Percentiles rank a stretch among this genome's conserved stretches.
These are phyloP conservation scores for Ceryle rudis DNA, from an alignment of 2,797 vertebrate species.

Conservation along the genomic window DNA sequence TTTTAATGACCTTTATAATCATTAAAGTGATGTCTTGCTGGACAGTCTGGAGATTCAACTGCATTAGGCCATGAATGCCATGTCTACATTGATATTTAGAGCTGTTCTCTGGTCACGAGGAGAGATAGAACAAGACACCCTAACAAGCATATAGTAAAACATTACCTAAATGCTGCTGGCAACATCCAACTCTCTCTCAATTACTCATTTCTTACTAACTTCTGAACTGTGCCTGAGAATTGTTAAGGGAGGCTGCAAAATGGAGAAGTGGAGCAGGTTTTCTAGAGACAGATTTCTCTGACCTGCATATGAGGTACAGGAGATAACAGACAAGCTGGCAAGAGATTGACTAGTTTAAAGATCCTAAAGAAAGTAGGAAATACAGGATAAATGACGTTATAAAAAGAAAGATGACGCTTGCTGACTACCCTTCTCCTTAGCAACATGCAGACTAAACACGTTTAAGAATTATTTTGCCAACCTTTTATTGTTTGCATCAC, in stretches of 20 bases:
- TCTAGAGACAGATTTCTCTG: background rate
- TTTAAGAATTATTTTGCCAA: background rate
- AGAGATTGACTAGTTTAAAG: background rate
- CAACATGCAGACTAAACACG: background rate
- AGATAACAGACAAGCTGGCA: background rate
- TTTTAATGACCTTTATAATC: background rate
- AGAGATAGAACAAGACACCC: background rate
- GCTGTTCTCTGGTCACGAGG: background rate
- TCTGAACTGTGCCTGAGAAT: background rate
- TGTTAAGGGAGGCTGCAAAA: background rate
- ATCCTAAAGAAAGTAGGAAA: background rate
- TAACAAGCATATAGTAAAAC: background rate
- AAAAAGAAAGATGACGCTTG: background rate
- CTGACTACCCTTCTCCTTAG: background rate
- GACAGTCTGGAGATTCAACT: background rate
- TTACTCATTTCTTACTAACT: background rate
- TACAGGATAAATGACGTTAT: background rate
- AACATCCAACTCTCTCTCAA: fast-evolving
- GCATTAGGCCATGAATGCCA: fast-evolving
- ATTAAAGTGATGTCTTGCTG: background rate
- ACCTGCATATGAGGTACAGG: background rate
- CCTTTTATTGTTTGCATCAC: background rate
- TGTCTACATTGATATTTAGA: background rate
- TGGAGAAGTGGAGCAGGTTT: background rate
- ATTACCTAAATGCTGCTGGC: background rate